Evolutionary conservation across 2,113 vertebrate species (phyloP).

Genomic region (Oryzias javanicus): DNA sequence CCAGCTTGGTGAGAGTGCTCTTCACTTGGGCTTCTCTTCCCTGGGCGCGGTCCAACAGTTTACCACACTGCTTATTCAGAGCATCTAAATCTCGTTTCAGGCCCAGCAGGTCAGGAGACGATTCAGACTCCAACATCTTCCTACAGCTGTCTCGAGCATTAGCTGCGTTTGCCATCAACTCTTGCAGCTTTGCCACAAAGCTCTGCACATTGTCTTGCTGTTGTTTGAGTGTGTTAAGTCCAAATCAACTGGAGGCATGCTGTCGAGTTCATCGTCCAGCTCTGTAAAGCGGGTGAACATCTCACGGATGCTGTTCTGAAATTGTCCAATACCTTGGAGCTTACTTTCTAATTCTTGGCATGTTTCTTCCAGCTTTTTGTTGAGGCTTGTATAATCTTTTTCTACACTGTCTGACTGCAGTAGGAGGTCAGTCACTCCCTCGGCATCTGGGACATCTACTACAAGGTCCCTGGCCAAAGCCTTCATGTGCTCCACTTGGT

Average conservation of each 20-base stretch:
- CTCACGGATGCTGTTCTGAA: slow-evolving; percentile 93
- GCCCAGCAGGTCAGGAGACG: slow-evolving; percentile 89
- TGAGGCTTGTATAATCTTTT: slow-evolving; percentile 78
- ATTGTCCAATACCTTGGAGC: slow-evolving; percentile 94
- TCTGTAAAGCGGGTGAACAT: slow-evolving; percentile 94
- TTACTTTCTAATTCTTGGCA: slow-evolving; percentile 89
- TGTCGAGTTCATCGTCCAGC: slow-evolving; percentile 94
- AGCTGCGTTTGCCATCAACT: slow-evolving; percentile 83
- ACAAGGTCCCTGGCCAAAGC: slow-evolving; percentile 85
- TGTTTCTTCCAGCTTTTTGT: slow-evolving; percentile 81
- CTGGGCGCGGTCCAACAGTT: slow-evolving; percentile 88
- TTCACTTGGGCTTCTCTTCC: slow-evolving; percentile 84
- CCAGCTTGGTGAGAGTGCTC: slow-evolving; percentile 75
- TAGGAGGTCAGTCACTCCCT: slow-evolving; percentile 86
- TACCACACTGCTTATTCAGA: slow-evolving; percentile 93
- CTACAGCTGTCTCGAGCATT: slow-evolving; percentile 87
- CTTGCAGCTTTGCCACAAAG: slow-evolving; percentile 85
- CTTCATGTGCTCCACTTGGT: slow-evolving; percentile 82
- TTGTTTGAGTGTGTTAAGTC: slow-evolving; percentile 76
- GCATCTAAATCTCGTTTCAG: slow-evolving; percentile 92
- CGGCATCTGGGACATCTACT: slow-evolving; percentile 81
- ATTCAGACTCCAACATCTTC: slow-evolving; percentile 88
- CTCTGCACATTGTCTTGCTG: slow-evolving; percentile 82
- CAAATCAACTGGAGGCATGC: slow-evolving; percentile 88
- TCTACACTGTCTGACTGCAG: slow-evolving; percentile 84